Evolutionary conservation across 2,888 invertebrate genomes (phyloP), one percentile per base, ranked within the genome.

Genomic region (Rhabditophanes sp.): DNA sequence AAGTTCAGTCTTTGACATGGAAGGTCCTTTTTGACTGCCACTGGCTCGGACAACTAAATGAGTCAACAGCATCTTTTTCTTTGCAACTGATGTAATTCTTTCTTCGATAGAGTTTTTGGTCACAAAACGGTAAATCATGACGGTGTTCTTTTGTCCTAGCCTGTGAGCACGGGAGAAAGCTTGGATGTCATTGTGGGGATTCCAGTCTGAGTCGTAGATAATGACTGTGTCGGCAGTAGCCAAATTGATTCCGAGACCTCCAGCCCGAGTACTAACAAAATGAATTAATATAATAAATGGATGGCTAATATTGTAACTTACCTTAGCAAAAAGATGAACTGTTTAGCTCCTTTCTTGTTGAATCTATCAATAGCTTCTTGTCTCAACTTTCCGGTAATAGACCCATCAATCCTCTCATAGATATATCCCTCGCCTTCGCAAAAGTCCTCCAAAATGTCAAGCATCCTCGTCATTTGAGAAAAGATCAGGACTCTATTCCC

Each of bases 331-430:
- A 99, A 96, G 24, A 70, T 68, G 65, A 99, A 93, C 64, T 96
- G 90, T 42, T 78, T 82, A 0, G 96, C 90, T 22, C 83, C 84
- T n/a, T n/a, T n/a, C n/a, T n/a, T 87, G 68, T 99, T 99, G 67
- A 96, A 99, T 64, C 96, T 77, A 71, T 99, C 96, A 46, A 99
- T 99, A 35, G 96, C 90, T 69, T 99, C 96, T 69, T 99, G 96
- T 53, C 96, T 76, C 50, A 79, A 73, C 3, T 78, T 75, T 4
- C 96, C 96, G 0, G 93, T 99, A 46, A 99, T 88, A 30, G 85
- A 82, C 53, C 96, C 96, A 66, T 99, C 96, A 57, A 99, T 96
- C 56, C 96, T 76, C 69, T 99, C 96, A 62, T 93, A 99, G 65
- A 88, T 88, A 67, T 93, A 96, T 2, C 81, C n/a, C n/a, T n/a